phyloP scores from a whole-genome alignment of 2,888 invertebrate genomes.

The Rhimphoctona megacephalus region DNA sequence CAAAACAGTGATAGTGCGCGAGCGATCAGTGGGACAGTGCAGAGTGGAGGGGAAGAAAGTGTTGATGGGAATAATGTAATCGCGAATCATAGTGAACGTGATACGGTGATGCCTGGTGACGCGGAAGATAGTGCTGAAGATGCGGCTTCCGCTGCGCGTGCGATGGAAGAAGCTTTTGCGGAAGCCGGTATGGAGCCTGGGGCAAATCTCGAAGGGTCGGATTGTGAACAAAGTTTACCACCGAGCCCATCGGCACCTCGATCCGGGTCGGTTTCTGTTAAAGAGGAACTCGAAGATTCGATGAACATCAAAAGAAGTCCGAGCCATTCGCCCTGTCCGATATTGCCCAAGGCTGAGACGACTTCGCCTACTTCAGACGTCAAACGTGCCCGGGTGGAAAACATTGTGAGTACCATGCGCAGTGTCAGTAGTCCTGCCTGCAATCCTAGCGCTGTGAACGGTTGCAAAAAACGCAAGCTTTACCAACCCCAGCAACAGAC shows the following conservation, averaged over 20 bases:
- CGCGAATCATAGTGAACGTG: conserved; percentile 82
- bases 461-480: conserved; percentile 97
- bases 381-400: conserved; percentile 97
- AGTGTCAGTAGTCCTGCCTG: conserved; percentile 89
- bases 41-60: conserved; percentile 84
- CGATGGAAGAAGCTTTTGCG: conserved; percentile 88
- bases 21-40: conserved; percentile 82
- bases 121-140: conserved; percentile 84
- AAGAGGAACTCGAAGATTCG: conserved; percentile 82
- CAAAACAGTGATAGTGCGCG: conserved; percentile 84
- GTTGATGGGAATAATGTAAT: conserved; percentile 81
- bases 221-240: conserved; percentile 83
- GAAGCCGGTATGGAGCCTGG: conserved; percentile 87
- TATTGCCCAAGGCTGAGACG: conserved; percentile 81
- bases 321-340: conserved; percentile 83
- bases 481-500: conserved; percentile 98
- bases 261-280: conserved; percentile 83
- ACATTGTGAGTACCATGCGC: conserved; percentile 97
- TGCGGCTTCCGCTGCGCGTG: conserved; percentile 84
- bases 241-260: conserved; percentile 82
- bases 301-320: conserved; percentile 82
- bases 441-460: conserved; percentile 91
- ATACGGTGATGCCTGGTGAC: conserved; percentile 83
- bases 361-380: conserved; percentile 89
- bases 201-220: conserved; percentile 83